Evolutionary conservation across 2,113 vertebrate genomes (phyloP).

Genomic region (Cheilinus undulatus): DNA sequence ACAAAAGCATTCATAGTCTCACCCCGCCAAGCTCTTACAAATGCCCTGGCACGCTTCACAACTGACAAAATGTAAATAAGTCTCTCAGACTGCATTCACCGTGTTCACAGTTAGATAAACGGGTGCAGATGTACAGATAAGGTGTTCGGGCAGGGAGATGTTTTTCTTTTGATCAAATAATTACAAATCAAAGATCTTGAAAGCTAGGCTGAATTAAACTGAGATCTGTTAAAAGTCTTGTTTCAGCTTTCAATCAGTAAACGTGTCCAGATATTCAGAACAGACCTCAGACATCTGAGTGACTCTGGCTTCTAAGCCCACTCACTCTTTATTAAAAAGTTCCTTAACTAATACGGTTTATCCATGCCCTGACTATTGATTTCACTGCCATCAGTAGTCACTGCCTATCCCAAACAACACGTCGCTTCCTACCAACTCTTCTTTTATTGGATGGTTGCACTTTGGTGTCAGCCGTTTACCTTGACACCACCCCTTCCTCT

Average conservation of each 20-base stretch:
- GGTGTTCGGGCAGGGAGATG: constrained; percentile 10
- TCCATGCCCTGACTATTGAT: constrained; percentile 42
- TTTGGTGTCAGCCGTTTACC: constrained; percentile 57
- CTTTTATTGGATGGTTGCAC: constrained; percentile 51
- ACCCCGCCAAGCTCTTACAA: constrained; percentile 67
- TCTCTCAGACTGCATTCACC: constrained; percentile 52
- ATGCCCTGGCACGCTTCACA: constrained; percentile 64
- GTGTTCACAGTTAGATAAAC: constrained; percentile 47
- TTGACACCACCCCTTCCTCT: constrained; percentile 24
- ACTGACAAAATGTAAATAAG: constrained; percentile 73
- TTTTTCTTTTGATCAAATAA: constrained; percentile 27
- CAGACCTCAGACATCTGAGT: constrained; percentile 1
- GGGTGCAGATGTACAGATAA: constrained; percentile 63
- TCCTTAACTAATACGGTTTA: constrained; percentile 12
- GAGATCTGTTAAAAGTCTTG: background rate
- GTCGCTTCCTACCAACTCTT: constrained; percentile 22
- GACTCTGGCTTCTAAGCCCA: constrained; percentile 9
- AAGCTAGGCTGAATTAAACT: background rate
- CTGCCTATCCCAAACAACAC: constrained; percentile 29
- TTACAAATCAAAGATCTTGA: constrained; percentile 20
- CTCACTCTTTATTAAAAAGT: constrained; percentile 26
- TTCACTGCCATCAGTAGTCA: constrained; percentile 59
- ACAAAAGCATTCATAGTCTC: constrained; percentile 42
- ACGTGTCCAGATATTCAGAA: constrained; percentile 26
- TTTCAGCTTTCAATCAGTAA: constrained; percentile 15